Percentiles rank a stretch among this genome's conserved stretches.
Evolutionary conservation across 2,113 vertebrate genomes (phyloP).

Genomic region (Erythrocercus mccallii): DNA sequence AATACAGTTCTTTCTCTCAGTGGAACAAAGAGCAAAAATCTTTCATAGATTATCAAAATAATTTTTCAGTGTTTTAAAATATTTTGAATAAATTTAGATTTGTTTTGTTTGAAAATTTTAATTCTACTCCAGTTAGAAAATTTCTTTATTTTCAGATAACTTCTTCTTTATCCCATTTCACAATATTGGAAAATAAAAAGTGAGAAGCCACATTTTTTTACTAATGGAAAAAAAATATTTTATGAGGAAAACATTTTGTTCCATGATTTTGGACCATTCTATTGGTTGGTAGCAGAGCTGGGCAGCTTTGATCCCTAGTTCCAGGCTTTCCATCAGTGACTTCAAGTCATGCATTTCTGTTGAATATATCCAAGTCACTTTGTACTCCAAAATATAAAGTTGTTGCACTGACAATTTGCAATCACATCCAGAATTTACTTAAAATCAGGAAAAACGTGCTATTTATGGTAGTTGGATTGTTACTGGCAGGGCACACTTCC

Average conservation of each 20-base stretch:
- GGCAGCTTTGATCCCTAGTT: background rate
- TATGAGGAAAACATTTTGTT: background rate
- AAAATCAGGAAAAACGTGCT: background rate
- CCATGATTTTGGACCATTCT: background rate
- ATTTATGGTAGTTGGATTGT: background rate
- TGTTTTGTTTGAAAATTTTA: background rate
- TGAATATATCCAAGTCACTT: background rate
- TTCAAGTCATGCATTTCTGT: background rate
- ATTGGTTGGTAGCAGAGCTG: background rate
- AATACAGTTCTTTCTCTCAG: background rate
- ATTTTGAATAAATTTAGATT: background rate
- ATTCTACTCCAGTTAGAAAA: background rate
- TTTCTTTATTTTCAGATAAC: background rate
- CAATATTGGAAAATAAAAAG: background rate
- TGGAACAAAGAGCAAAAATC: background rate
- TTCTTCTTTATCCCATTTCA: background rate
- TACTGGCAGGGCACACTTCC: background rate
- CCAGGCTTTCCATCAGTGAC: background rate
- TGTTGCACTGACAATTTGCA: background rate
- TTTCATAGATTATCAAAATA: background rate
- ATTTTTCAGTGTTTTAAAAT: background rate
- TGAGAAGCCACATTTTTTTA: background rate
- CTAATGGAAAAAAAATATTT: background rate
- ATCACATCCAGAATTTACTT: background rate
- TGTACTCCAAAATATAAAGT: background rate